A percentile compares a stretch with the other conserved stretches of the same genome.
Conservation (phyloP, 2,888 invertebrate species). For the Drosophila meridionalis region DNA sequence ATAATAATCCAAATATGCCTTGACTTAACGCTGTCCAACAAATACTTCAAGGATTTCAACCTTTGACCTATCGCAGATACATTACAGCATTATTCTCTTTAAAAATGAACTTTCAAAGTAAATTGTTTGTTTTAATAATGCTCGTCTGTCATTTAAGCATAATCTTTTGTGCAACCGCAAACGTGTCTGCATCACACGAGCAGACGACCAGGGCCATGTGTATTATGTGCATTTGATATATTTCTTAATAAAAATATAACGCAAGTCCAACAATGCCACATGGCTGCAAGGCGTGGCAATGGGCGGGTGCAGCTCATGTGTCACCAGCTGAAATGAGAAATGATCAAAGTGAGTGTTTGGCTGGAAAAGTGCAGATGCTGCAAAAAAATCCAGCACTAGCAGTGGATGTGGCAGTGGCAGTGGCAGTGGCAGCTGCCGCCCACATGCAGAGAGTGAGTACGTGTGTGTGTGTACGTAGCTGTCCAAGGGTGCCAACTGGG, state of each 20-base stretch:
- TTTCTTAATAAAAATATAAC: constrained; percentile 77
- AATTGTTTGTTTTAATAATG: constrained; percentile 30
- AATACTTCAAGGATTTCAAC: neutral
- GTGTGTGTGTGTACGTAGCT: constrained; percentile 20
- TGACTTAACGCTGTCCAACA: neutral
- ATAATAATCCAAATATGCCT: neutral
- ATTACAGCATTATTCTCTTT: neutral
- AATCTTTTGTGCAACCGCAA: constrained; percentile 28
- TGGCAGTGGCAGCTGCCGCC: constrained; percentile 56
- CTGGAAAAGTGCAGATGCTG: constrained; percentile 64
- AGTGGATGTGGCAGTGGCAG: constrained; percentile 34
- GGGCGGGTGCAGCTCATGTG: constrained; percentile 53
- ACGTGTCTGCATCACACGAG: constrained; percentile 32
- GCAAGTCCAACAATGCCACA: constrained; percentile 60
- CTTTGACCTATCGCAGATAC: neutral
- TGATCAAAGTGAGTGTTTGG: constrained; percentile 80
- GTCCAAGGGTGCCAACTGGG: constrained; percentile 53
- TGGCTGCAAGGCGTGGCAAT: constrained; percentile 19
- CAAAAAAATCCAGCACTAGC: constrained; percentile 29
- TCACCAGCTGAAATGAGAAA: constrained; percentile 73
- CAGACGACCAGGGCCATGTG: constrained; percentile 41
- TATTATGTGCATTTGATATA: constrained; percentile 78
- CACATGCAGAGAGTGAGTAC: constrained; percentile 9
- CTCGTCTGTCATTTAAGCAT: constrained; percentile 42
- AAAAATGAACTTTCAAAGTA: constrained; percentile 8